Percentiles rank a stretch among this genome's conserved stretches.
phyloP scores from a whole-genome alignment of 2,113 vertebrate genomes.

The Pardalotus punctatus region DNA sequence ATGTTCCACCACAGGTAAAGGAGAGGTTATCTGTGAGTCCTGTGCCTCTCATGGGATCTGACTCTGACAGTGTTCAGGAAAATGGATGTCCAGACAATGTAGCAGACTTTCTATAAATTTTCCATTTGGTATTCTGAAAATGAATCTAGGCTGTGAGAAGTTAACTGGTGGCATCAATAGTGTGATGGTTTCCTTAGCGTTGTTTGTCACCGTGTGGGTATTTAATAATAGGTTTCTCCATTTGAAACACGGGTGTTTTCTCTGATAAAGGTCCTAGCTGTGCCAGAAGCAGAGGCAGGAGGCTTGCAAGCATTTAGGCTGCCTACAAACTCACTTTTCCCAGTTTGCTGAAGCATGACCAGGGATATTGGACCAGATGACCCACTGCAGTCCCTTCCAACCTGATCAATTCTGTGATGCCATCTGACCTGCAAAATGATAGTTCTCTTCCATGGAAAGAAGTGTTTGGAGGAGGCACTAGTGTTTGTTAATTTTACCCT shows the following conservation, averaged over 20 bases:
- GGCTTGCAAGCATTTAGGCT: background rate
- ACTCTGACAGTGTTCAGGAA: background rate
- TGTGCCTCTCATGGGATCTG: background rate
- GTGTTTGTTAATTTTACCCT: background rate
- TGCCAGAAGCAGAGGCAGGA: background rate
- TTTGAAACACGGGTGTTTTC: background rate
- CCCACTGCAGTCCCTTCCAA: background rate
- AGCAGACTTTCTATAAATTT: background rate
- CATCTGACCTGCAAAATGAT: background rate
- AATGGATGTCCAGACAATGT: background rate
- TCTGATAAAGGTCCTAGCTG: background rate
- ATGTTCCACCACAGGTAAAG: background rate
- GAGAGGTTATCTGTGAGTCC: background rate
- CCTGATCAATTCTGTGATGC: background rate
- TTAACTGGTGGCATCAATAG: background rate
- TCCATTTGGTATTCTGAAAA: background rate
- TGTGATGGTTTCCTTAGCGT: background rate
- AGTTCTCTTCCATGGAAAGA: background rate
- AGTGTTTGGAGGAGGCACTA: fast-evolving
- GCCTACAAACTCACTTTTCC: background rate
- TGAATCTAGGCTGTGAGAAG: background rate
- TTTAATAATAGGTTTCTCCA: background rate
- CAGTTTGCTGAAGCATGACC: background rate
- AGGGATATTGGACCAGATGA: background rate
- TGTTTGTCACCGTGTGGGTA: background rate